A percentile compares a stretch with the other conserved stretches of the same genome.
These are phyloP conservation scores for Cetonia aurata DNA, from an alignment of 2,888 invertebrate species.

Conservation along the genomic window DNA sequence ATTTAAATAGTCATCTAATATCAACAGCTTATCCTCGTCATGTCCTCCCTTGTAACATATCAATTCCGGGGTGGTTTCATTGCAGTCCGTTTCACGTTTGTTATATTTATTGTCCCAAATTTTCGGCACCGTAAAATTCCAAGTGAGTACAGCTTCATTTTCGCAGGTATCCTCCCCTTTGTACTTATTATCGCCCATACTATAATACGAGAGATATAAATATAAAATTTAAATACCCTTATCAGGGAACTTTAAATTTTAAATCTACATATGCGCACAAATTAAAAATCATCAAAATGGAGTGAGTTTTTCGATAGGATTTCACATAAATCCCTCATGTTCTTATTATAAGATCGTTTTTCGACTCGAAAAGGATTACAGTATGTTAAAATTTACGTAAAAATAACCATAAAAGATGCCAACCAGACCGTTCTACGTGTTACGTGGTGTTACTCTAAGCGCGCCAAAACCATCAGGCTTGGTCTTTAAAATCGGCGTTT, in stretches of 20 bases:
- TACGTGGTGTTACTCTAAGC: conserved; percentile 26
- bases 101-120: neutral
- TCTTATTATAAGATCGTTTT: too few species aligned
- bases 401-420: conserved; percentile 3
- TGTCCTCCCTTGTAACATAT: too few species aligned
- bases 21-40: neutral
- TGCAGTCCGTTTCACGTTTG: too few species aligned
- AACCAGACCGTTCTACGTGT: neutral
- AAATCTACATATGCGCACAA: too few species aligned
- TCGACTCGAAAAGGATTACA: too few species aligned
- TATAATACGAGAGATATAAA: neutral
- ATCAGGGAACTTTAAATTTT: too few species aligned
- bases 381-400: conserved; percentile 13
- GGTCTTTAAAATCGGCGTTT: neutral
- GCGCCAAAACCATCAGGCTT: conserved; percentile 33
- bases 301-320: too few species aligned
- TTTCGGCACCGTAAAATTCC: conserved; percentile 2
- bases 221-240: neutral
- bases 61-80: too few species aligned
- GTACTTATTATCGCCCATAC: neutral
- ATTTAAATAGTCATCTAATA: neutral
- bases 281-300: too few species aligned
- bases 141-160: neutral
- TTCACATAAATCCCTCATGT: too few species aligned
- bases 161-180: neutral